phyloP scores from a whole-genome alignment of 2,797 vertebrate species.

The Xiphorhynchus erythropygius region DNA sequence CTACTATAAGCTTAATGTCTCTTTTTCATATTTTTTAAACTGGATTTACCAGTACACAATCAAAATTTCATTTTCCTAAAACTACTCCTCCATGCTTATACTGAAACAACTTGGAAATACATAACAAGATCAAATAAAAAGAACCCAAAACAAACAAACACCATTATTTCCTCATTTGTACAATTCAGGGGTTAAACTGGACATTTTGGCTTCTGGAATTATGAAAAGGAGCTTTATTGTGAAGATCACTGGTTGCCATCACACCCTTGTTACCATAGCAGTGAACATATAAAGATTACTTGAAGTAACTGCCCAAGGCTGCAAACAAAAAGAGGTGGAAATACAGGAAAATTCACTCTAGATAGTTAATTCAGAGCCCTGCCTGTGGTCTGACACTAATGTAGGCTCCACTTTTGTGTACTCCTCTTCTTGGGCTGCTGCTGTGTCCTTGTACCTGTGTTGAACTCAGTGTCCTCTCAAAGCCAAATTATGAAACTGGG shows the following conservation, averaged over 20 bases:
- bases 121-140: background rate
- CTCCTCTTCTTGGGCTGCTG: background rate
- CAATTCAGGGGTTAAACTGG: background rate
- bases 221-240: background rate
- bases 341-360: background rate
- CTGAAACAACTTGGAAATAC: background rate
- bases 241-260: background rate
- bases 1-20: background rate
- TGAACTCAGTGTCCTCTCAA: background rate
- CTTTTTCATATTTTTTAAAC: background rate
- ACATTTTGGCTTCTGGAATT: background rate
- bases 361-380: background rate
- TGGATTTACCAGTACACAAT: background rate
- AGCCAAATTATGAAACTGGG: background rate
- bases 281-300: background rate
- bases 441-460: background rate
- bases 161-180: background rate
- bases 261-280: too few relatives aligned
- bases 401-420: background rate
- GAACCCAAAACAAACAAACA: too few relatives aligned
- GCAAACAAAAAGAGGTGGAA: background rate
- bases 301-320: background rate
- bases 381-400: background rate
- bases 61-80: conserved; percentile 2
- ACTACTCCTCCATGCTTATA: background rate